A percentile compares a stretch with the other conserved stretches of the same genome.
Evolutionary conservation across 2,888 invertebrate species (phyloP).

Genomic region (Chymomyza caudatula): DNA sequence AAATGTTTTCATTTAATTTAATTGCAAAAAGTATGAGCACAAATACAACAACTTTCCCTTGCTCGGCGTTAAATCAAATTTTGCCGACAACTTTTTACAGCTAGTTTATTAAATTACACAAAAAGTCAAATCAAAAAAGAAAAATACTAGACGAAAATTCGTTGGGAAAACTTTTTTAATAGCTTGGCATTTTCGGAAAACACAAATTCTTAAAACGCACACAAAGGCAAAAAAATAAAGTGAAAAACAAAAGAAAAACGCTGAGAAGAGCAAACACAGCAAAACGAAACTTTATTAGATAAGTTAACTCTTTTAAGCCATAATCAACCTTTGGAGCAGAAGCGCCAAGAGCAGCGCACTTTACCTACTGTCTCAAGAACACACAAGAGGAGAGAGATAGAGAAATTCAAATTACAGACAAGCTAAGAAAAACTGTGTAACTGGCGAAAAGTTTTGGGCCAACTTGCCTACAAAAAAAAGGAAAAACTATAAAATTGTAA

Average conservation of each 20-base stretch:
- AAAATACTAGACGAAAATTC: background rate
- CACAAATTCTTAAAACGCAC: slow-evolving; percentile 27
- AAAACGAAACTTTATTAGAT: slow-evolving; percentile 44
- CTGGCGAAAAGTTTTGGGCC: slow-evolving; percentile 49
- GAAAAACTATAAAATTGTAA: slow-evolving; percentile 10
- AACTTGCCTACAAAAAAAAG: slow-evolving; percentile 37
- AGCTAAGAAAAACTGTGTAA: slow-evolving; percentile 33
- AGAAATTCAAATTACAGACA: slow-evolving; percentile 63
- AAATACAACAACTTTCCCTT: background rate
- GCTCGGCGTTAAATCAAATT: slow-evolving; percentile 48
- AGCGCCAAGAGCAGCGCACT: background rate
- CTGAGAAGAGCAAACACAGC: background rate
- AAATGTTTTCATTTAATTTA: slow-evolving; percentile 32
- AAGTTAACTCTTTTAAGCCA: slow-evolving; percentile 36
- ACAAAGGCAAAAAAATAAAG: slow-evolving; percentile 4
- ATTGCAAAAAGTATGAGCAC: slow-evolving; percentile 24
- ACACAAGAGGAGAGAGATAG: slow-evolving; percentile 32
- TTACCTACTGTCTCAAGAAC: background rate
- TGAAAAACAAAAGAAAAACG: background rate
- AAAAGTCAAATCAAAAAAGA: slow-evolving; percentile 20
- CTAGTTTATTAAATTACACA: slow-evolving; percentile 56
- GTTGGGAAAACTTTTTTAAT: slow-evolving; percentile 45
- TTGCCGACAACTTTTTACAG: slow-evolving; percentile 31
- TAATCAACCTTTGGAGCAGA: slow-evolving; percentile 35
- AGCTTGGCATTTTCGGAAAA: slow-evolving; percentile 5